phyloP scores from a whole-genome alignment of 2,888 invertebrate genomes.

The Caenorhabditis sp. region DNA sequence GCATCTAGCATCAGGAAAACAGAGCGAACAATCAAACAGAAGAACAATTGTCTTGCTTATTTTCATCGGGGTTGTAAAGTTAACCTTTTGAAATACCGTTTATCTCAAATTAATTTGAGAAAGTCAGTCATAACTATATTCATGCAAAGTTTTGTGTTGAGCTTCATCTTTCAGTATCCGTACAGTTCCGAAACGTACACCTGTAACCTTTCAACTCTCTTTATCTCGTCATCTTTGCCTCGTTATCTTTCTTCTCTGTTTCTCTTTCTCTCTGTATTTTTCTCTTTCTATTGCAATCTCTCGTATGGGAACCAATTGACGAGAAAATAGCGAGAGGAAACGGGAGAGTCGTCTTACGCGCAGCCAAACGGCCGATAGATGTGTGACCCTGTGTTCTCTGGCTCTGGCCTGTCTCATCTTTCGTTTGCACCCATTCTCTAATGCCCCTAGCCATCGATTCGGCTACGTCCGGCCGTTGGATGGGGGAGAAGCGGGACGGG shows the following conservation, averaged over 20 bases:
- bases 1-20: no score
- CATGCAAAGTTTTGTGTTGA: no score
- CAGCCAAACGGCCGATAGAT: conserved; percentile 49
- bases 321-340: conserved; percentile 34
- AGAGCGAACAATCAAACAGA: no score
- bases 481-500: conserved; percentile 22
- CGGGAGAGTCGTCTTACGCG: conserved; percentile 24
- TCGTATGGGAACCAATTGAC: conserved; percentile 46
- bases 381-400: conserved; percentile 60
- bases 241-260: no score
- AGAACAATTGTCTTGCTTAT: no score
- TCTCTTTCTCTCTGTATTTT: conserved; percentile 21
- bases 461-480: conserved; percentile 44
- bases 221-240: neutral
- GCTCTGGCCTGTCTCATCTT: conserved; percentile 63
- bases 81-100: no score
- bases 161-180: neutral
- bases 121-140: no score
- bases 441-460: conserved; percentile 60
- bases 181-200: neutral
- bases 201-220: neutral
- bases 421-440: conserved; percentile 63
- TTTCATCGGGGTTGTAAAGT: no score
- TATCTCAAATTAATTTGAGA: no score
- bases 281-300: conserved; percentile 18